Conservation (phyloP, 2,113 vertebrate species). For the Zootoca vivipara region DNA sequence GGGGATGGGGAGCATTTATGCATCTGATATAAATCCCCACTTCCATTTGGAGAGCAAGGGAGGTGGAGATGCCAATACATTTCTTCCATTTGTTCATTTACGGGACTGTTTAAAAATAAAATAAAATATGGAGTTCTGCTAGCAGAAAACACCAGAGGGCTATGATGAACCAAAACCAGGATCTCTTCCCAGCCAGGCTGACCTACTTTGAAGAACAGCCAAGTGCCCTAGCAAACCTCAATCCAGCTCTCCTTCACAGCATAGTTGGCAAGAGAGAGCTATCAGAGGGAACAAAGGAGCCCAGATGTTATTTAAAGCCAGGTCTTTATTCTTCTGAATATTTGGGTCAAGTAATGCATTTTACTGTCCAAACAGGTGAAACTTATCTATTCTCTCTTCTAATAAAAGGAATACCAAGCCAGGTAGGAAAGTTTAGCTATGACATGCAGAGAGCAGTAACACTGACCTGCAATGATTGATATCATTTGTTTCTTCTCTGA, state of each 20-base stretch:
- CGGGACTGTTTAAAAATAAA: no score
- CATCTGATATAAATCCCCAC: background rate
- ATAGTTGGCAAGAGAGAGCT: background rate
- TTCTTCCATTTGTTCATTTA: background rate
- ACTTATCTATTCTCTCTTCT: background rate
- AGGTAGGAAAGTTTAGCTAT: background rate
- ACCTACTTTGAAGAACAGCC: conserved; percentile 12
- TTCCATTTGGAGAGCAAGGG: background rate
- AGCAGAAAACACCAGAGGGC: background rate
- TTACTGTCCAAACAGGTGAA: background rate
- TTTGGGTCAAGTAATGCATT: background rate
- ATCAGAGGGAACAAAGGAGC: background rate
- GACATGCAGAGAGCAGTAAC: background rate
- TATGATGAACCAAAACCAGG: background rate
- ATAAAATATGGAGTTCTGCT: background rate
- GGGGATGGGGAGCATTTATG: background rate
- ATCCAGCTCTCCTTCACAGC: background rate
- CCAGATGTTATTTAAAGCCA: conserved; percentile 10
- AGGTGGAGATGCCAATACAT: background rate
- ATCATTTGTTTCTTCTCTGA: background rate
- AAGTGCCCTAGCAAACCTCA: background rate
- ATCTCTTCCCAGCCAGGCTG: background rate
- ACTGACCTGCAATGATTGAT: background rate
- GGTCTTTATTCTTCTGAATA: background rate
- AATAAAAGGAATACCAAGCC: background rate